Evolutionary conservation across 2,888 invertebrate species (phyloP), one percentile per base, ranked within the genome.

Genomic region (Phorcus lineatus): DNA sequence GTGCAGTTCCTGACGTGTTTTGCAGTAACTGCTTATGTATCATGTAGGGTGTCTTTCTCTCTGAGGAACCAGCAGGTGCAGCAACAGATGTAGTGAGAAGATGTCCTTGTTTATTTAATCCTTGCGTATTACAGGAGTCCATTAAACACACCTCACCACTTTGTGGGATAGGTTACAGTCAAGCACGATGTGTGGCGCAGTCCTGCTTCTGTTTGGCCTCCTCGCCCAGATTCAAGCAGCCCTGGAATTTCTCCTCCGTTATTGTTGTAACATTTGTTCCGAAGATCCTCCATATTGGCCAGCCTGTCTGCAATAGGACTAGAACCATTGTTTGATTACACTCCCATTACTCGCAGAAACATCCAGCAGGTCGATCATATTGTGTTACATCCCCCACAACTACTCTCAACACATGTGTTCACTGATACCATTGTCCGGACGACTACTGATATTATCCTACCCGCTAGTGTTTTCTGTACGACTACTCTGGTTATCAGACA

Each of bases 181-280:
- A 4, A 13, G 1, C 47, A 11, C 47, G 47, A 47, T 47, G 47
- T 47, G 47, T 47, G 47, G 47, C 7, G 7, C 47, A 47, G 47
- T 9, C 13, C 47, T 47, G 47, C 7, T 6, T 47, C 13, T 47
- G 47, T 47, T 11, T 47, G 11, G 11, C 47, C 6, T 11, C 47
- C 47, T 6, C 47, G 47, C 47, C 28, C 17, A 17, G 62, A 17
- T 13, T 24, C 24, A 16, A 17, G 13, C 7, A 22, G 24, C 17
- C 24, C 13, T 24, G 28, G 17, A 24, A 16, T 17, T 24, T 24
- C 22, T 62, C 28, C 2, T 62, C 28, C 28, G 28, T 11, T 62
- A 62, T 62, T 62, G 24, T 62, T 62, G 24, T 62, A 62, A 62
- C 62, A 62, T 62, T 62, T 62, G 62, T 62, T 62, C 62, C 16